These are phyloP conservation scores for Scolopax rusticola DNA, from an alignment of 2,797 vertebrate species.

Conservation along the genomic window DNA sequence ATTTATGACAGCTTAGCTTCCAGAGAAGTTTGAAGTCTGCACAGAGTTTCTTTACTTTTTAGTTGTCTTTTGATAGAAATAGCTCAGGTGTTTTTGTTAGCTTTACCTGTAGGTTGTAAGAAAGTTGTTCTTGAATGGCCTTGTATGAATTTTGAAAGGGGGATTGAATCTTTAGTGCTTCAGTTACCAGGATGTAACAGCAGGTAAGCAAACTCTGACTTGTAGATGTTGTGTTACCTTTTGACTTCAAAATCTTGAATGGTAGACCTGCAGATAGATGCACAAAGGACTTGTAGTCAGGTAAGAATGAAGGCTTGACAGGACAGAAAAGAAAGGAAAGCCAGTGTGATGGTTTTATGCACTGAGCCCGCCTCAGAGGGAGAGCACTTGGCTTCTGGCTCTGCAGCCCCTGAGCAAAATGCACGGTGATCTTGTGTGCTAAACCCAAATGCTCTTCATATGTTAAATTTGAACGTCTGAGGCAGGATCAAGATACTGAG, in stretches of 20 bases:
- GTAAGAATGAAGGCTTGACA: neutral
- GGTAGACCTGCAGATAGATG: neutral
- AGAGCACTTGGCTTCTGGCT: neutral
- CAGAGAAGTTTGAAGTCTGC: neutral
- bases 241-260: neutral
- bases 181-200: neutral
- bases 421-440: neutral
- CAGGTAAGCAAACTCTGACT: neutral
- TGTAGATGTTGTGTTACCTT: neutral
- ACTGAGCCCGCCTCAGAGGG: rapidly evolving
- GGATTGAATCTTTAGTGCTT: neutral
- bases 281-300: rapidly evolving
- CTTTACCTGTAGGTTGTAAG: neutral
- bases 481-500: neutral
- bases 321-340: neutral
- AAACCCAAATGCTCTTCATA: neutral
- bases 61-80: neutral
- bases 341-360: neutral
- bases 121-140: neutral
- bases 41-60: neutral
- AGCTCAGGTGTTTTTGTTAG: neutral
- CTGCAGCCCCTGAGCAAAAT: neutral
- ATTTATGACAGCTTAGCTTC: neutral
- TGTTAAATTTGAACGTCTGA: neutral
- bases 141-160: neutral